Percentiles rank a stretch among this genome's conserved stretches.
Conservation (phyloP, 2,113 vertebrate genomes). For the Mystacornis crossleyi region DNA sequence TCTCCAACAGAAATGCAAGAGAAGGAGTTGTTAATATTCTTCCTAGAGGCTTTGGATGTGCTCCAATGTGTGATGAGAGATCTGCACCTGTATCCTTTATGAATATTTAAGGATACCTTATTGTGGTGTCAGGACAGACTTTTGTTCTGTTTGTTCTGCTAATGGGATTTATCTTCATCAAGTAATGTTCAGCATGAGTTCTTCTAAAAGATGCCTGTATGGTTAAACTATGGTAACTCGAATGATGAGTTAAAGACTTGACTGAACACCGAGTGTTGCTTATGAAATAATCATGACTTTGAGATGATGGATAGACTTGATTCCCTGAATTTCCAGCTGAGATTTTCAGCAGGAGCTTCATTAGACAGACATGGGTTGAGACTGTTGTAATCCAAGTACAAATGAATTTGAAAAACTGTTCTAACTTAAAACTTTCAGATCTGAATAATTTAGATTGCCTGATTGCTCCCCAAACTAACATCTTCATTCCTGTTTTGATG, state of each 20-base stretch:
- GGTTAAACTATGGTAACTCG: constrained; percentile 66
- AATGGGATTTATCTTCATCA: constrained; percentile 67
- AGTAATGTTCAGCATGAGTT: constrained; percentile 64
- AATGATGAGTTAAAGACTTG: constrained; percentile 76
- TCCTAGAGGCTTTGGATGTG: constrained; percentile 39
- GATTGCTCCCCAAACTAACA: constrained; percentile 57
- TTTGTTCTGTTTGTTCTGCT: constrained; percentile 59
- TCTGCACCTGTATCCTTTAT: constrained; percentile 35
- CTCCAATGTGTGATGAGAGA: neutral
- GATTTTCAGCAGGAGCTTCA: constrained; percentile 77
- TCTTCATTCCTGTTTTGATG: constrained; percentile 67
- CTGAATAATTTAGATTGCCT: constrained; percentile 72
- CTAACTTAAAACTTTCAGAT: constrained; percentile 60
- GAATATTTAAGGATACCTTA: constrained; percentile 32
- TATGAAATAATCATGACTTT: constrained; percentile 81
- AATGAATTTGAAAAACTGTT: constrained; percentile 69
- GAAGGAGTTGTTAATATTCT: constrained; percentile 32
- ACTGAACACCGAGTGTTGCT: constrained; percentile 74
- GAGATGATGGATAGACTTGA: constrained; percentile 69
- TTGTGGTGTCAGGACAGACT: constrained; percentile 1
- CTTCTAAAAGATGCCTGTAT: constrained; percentile 67
- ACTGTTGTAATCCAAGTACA: constrained; percentile 61
- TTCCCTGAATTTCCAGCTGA: constrained; percentile 77
- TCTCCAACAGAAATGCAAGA: neutral
- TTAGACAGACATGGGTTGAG: constrained; percentile 69